Evolutionary conservation across 1,140 invertebrate species (phyloP).

Genomic region (Cyclina sinensis): DNA sequence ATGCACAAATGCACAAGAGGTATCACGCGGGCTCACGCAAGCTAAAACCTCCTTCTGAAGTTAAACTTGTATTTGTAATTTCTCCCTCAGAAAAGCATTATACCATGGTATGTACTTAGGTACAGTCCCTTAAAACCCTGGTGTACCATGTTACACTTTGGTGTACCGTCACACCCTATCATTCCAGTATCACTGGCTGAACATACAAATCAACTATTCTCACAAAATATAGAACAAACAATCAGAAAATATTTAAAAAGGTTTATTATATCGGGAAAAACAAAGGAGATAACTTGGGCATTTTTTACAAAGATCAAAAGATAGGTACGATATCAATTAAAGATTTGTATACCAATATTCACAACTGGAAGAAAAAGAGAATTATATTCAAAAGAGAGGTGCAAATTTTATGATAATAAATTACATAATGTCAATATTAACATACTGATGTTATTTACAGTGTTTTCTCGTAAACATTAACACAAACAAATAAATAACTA

Average conservation of each 20-base stretch:
- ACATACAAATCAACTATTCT: no score
- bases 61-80: no score
- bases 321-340: slow-evolving; percentile 63
- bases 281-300: slow-evolving; percentile 50
- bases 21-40: no score
- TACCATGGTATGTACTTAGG: no score
- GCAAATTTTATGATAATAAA: slow-evolving; percentile 45
- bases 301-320: slow-evolving; percentile 49
- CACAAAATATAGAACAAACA: no score
- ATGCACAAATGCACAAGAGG: no score
- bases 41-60: no score
- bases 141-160: no score
- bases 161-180: no score
- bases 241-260: slow-evolving; percentile 7
- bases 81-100: no score
- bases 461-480: slow-evolving; percentile 24
- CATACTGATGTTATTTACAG: slow-evolving; percentile 61
- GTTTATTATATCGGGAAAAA: slow-evolving; percentile 63
- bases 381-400: slow-evolving; percentile 37
- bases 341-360: slow-evolving; percentile 46
- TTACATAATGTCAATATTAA: slow-evolving; percentile 58
- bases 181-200: no score
- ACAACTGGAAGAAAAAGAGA: slow-evolving; percentile 54
- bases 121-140: no score
- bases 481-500: slow-evolving; percentile 28